phyloP scores from a whole-genome alignment of 1,140 invertebrate species.

The Megathymus violae region DNA sequence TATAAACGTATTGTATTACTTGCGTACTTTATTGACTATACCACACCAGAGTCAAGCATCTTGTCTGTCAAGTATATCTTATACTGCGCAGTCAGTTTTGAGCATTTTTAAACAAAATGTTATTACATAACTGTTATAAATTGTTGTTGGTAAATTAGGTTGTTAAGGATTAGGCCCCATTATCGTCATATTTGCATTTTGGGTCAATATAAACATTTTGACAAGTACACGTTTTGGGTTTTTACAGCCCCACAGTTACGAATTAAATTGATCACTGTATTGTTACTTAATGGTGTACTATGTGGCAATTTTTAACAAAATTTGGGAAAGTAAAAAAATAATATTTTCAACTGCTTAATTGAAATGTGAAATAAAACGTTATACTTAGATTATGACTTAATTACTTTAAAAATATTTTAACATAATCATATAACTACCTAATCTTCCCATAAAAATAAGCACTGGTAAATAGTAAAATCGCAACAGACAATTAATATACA shows the following conservation, averaged over 20 bases:
- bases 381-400: background rate
- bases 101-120: slow-evolving; percentile 28
- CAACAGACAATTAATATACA: too few species aligned
- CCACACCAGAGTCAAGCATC: too few species aligned
- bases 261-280: slow-evolving; percentile 44
- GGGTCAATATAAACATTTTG: slow-evolving; percentile 69
- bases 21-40: slow-evolving; percentile 1
- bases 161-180: slow-evolving; percentile 72
- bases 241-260: slow-evolving; percentile 65
- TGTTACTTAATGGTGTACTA: slow-evolving; percentile 44
- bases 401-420: too few species aligned
- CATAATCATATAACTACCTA: too few species aligned
- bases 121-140: slow-evolving; percentile 46
- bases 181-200: slow-evolving; percentile 66
- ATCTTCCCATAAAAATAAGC: too few species aligned
- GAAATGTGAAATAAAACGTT: slow-evolving; percentile 22
- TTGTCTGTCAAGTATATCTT: slow-evolving; percentile 13
- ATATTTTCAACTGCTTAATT: slow-evolving; percentile 28
- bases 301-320: slow-evolving; percentile 39
- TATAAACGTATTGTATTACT: slow-evolving; percentile 4
- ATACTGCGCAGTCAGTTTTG: slow-evolving; percentile 17
- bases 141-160: slow-evolving; percentile 68
- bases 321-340: slow-evolving; percentile 28
- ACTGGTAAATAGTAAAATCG: too few species aligned
- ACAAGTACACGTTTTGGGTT: slow-evolving; percentile 64